Conservation (phyloP, 1,140 invertebrate species). For the Charaxes varanes region DNA sequence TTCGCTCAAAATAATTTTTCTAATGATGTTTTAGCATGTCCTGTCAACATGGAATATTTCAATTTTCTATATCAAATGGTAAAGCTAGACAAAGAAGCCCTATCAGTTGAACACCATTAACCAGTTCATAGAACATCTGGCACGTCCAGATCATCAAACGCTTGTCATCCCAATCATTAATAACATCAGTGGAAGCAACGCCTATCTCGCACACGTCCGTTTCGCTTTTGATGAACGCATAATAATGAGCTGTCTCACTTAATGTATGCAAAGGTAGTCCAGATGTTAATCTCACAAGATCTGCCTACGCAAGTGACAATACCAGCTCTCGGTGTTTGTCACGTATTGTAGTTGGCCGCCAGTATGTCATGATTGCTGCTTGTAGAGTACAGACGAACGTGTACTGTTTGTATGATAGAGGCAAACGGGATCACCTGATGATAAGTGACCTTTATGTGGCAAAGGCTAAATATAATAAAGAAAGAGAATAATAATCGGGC, state of each 20-base stretch:
- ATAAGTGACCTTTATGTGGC: no score
- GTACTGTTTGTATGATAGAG: no score
- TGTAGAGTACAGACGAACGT: no score
- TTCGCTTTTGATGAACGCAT: constrained; percentile 35
- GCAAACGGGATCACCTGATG: no score
- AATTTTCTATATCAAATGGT: no score
- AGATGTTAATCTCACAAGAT: constrained; percentile 30
- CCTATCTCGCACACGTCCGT: constrained; percentile 33
- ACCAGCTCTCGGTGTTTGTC: constrained; percentile 16
- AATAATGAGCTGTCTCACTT: constrained; percentile 32
- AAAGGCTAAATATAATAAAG: neutral
- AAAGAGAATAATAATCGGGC: no score
- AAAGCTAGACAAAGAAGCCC: no score
- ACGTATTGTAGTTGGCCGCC: constrained; percentile 12
- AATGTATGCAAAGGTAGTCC: constrained; percentile 33
- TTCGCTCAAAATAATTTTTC: no score
- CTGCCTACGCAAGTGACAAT: constrained; percentile 36
- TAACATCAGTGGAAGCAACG: constrained; percentile 34
- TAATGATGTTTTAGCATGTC: no score
- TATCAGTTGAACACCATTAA: constrained; percentile 2
- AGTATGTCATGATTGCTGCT: constrained; percentile 7
- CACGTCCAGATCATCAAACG: constrained; percentile 29
- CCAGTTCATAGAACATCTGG: constrained; percentile 24
- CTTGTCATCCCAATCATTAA: constrained; percentile 39
- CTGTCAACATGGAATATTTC: no score